A percentile compares a stretch with the other conserved stretches of the same genome.
These are phyloP conservation scores for Ctenomys sociabilis DNA, from an alignment of 2,113 vertebrate species.

Conservation along the genomic window DNA sequence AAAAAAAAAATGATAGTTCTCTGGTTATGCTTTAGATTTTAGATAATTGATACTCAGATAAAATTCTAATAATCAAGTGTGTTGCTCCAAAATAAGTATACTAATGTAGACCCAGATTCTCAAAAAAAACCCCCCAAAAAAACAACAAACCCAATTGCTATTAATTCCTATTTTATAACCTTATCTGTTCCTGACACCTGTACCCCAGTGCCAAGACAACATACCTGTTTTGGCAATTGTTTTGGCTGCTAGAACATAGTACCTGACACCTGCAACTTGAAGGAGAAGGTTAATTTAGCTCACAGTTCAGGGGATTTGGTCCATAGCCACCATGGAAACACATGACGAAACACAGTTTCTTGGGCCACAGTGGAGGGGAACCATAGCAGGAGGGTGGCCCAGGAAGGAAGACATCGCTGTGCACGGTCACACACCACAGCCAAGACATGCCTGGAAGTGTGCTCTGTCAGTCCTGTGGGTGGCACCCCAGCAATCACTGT, in stretches of 20 bases:
- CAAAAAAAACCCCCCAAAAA: too few relatives aligned
- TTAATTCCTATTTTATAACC: too few relatives aligned
- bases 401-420: not conserved
- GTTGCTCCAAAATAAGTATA: too few relatives aligned
- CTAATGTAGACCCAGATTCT: too few relatives aligned
- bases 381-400: not conserved
- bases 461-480: not conserved
- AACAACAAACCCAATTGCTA: too few relatives aligned
- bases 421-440: not conserved
- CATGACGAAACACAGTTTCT: not conserved
- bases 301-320: not conserved
- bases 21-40: too few relatives aligned
- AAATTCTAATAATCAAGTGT: too few relatives aligned
- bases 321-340: not conserved
- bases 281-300: not conserved
- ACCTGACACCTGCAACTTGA: not conserved
- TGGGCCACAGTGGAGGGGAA: not conserved
- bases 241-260: not conserved
- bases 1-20: too few relatives aligned
- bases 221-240: not conserved
- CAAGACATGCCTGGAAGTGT: not conserved
- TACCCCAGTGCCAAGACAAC: not conserved
- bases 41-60: too few relatives aligned
- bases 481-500: not conserved
- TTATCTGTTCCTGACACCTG: too few relatives aligned